Evolutionary conservation across 1,140 invertebrate genomes (phyloP).

Genomic region (Uloborus diversus): DNA sequence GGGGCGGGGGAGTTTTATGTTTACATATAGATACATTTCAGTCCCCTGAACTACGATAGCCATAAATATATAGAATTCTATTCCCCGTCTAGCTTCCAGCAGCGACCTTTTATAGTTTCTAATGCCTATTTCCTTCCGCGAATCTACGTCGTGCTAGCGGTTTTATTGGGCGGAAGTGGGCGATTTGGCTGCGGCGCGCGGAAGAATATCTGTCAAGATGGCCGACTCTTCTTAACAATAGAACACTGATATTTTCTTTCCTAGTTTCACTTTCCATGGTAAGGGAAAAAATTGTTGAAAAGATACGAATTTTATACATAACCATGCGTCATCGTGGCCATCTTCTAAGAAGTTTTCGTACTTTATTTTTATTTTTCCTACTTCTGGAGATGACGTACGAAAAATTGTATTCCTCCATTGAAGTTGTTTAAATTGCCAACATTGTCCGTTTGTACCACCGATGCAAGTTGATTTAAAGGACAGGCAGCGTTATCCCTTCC

Average conservation of each 20-base stretch:
- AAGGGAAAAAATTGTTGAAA: neutral
- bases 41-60: constrained; percentile 31
- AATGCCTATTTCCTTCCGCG: constrained; percentile 56
- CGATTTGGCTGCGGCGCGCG: constrained; percentile 46
- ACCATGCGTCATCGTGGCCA: neutral
- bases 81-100: neutral
- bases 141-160: constrained; percentile 38
- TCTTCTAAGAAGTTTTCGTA: neutral
- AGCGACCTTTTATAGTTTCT: constrained; percentile 52
- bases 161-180: constrained; percentile 55
- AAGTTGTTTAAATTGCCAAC: constrained; percentile 48
- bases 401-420: constrained; percentile 48
- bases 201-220: constrained; percentile 56
- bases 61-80: constrained; percentile 43
- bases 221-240: constrained; percentile 48
- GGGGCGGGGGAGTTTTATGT: neutral
- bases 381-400: neutral
- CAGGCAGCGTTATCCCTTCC: neutral
- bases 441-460: constrained; percentile 24
- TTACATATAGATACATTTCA: constrained; percentile 27
- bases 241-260: constrained; percentile 21
- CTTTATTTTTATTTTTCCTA: neutral
- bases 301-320: neutral
- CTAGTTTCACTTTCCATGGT: constrained; percentile 15
- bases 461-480: constrained; percentile 47